Percentiles rank a stretch among this genome's conserved stretches.
phyloP scores from a whole-genome alignment of 2,888 invertebrate genomes.

The Eurois occulta region DNA sequence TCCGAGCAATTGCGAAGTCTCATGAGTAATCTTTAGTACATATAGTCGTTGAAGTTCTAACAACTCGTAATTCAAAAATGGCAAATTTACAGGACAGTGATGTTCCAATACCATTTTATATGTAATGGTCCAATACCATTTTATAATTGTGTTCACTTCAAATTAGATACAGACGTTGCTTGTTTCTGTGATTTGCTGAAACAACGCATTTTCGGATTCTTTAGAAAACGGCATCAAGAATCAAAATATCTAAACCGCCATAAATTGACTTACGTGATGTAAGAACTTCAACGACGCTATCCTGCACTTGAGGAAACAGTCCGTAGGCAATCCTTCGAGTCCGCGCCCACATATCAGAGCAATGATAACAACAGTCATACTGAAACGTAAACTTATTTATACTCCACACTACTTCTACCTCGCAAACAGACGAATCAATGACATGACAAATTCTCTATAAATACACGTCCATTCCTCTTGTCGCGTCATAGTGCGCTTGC shows the following conservation, averaged over 20 bases:
- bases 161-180: too few relatives aligned
- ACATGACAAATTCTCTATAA: slow-evolving; percentile 60
- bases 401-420: slow-evolving; percentile 1
- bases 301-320: slow-evolving; percentile 27
- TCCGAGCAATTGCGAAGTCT: neutral
- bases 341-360: neutral
- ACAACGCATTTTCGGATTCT: too few relatives aligned
- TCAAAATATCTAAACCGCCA: too few relatives aligned
- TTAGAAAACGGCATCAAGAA: too few relatives aligned
- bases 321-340: slow-evolving; percentile 14
- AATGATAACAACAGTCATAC: slow-evolving; percentile 18
- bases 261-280: too few relatives aligned
- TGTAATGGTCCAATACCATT: too few relatives aligned
- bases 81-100: too few relatives aligned
- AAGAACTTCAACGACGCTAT: neutral
- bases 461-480: slow-evolving; percentile 55
- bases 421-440: slow-evolving; percentile 41
- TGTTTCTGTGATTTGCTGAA: too few relatives aligned
- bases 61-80: too few relatives aligned
- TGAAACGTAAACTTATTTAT: slow-evolving; percentile 24
- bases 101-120: too few relatives aligned
- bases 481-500: slow-evolving; percentile 55
- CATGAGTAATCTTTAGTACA: slow-evolving; percentile 12
- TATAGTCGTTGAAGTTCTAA: too few relatives aligned
- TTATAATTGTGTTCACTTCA: too few relatives aligned